Conservation (phyloP, 2,113 vertebrate genomes). For the Odobenus rosmarus region DNA sequence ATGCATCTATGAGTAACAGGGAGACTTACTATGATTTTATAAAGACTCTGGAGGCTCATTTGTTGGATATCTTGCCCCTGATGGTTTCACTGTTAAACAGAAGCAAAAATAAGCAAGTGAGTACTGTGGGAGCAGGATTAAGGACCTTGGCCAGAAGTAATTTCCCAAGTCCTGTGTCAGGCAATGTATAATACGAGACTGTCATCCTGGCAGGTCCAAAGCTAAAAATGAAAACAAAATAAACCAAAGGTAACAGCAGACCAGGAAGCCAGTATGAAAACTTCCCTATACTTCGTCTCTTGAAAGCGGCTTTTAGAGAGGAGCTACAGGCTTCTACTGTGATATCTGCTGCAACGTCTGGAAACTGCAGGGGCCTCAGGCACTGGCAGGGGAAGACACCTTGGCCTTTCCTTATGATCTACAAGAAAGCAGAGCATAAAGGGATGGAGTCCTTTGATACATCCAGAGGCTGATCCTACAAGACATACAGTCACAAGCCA, state of each 20-base stretch:
- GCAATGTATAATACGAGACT: neutral
- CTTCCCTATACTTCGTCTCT: neutral
- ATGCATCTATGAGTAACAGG: neutral
- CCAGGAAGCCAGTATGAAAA: constrained; percentile 8
- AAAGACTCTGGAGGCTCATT: neutral
- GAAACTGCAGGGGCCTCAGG: neutral
- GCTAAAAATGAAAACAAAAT: constrained; percentile 27
- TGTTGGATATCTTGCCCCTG: neutral
- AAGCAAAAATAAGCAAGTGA: neutral
- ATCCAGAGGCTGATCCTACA: neutral
- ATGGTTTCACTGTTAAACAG: constrained; percentile 16
- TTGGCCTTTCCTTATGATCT: neutral
- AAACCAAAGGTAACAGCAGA: neutral
- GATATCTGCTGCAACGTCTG: neutral
- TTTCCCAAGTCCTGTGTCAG: neutral
- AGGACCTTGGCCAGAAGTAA: neutral
- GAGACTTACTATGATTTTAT: neutral
- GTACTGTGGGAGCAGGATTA: neutral
- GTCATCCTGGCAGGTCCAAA: neutral
- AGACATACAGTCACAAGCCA: neutral
- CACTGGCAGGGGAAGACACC: neutral
- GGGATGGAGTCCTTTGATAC: neutral
- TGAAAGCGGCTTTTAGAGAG: neutral
- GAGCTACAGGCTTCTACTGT: neutral
- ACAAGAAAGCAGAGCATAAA: neutral